A percentile compares a stretch with the other conserved stretches of the same genome.
Conservation (phyloP, 2,797 vertebrate species). For the Microtus obscurus region DNA sequence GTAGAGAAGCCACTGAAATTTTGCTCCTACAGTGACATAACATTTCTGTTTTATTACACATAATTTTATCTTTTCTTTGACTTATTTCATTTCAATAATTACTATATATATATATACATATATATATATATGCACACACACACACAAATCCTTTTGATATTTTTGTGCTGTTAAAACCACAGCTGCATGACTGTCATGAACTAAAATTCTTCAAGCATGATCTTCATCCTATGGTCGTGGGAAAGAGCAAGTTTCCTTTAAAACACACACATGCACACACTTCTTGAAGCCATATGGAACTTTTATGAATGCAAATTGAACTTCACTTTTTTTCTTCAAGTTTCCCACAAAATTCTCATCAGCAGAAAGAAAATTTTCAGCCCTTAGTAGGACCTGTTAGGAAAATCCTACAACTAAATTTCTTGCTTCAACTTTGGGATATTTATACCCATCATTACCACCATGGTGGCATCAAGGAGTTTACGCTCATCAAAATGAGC, state of each 20-base stretch:
- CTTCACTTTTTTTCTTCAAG: conserved; percentile 67
- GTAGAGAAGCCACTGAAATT: conserved; percentile 16
- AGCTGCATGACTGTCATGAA: conserved; percentile 71
- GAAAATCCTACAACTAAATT: not conserved
- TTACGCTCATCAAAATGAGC: not conserved
- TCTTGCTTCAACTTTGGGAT: not conserved
- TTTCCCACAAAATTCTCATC: conserved; percentile 62
- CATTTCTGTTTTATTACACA: not conserved
- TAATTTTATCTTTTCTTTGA: conserved; percentile 42
- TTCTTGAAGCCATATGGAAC: conserved; percentile 81
- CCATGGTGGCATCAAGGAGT: not conserved
- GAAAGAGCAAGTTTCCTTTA: conserved; percentile 77
- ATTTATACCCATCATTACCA: not conserved
- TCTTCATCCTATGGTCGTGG: conserved; percentile 76
- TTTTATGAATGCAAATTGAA: conserved; percentile 75
- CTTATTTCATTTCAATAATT: conserved; percentile 54
- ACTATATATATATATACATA: too few relatives aligned
- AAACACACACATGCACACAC: conserved; percentile 70
- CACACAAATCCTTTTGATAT: not conserved
- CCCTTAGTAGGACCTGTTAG: not conserved
- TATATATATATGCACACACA: not conserved
- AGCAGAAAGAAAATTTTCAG: conserved; percentile 9
- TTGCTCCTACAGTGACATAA: not conserved
- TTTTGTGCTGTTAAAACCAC: conserved; percentile 48
- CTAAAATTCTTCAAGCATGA: conserved; percentile 80